Evolutionary conservation across 2,888 invertebrate genomes (phyloP), one percentile per base, ranked within the genome.

Genomic region (Pandemis heparana): DNA sequence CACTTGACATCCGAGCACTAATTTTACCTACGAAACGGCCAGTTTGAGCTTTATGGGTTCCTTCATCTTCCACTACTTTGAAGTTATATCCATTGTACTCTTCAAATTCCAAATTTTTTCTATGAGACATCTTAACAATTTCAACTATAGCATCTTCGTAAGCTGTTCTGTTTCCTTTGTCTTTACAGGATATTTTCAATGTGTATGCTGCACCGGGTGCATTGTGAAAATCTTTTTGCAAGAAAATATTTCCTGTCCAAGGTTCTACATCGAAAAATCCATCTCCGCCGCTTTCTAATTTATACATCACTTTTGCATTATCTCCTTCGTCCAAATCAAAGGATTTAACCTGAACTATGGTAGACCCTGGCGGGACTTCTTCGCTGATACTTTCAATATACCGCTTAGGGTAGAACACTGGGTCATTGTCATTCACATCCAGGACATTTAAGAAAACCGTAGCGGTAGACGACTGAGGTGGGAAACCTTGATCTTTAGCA

Each of bases 381-480:
- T 97, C 97, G 48, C 96, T 94, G 60, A 98, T 94, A 60, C 96
- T 95, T 79, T 97, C 95, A 85, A 98, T 97, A 89, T 99, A 99
- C 83, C 96, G 96, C 85, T 96, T 96, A 0, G 99, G 99, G 92
- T 99, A 99, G 93, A 99, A 99, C 82, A 96, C 96, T 0, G 99
- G 99, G 81, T 96, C 96, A 88, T 99, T 99, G 90, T 99, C 99
- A 89, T 99, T 99, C 14, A 98, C 96, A 90, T 99, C 99, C 75
- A 96, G 94, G 18, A 99, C 96, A 78, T 95, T 96, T 7, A 99
- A 90, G 82, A 96, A 95, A 67, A 99, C 96, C 0, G 98, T 97
- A 9, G 98, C 98, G 0, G 98, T 98, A 8, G 99, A 98, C 18
- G 98, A 98, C 86, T 98, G 97, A 0, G 98, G 97, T 41, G 98